Percentiles rank a stretch among this genome's conserved stretches.
phyloP scores from a whole-genome alignment of 2,797 vertebrate genomes.

The Darevskia nairensis region DNA sequence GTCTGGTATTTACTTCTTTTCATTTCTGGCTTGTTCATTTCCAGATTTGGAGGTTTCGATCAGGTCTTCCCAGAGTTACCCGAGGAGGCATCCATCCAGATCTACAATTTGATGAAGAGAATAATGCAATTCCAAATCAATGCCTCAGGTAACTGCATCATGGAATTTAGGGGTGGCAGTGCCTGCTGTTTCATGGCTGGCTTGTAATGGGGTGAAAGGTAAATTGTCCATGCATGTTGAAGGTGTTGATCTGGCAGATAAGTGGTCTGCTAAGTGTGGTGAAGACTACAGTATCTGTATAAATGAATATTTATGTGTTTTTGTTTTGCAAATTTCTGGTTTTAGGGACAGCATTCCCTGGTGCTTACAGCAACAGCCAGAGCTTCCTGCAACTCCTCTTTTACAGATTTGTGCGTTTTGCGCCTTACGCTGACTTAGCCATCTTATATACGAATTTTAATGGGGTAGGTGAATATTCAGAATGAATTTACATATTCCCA shows the following conservation, averaged over 20 bases:
- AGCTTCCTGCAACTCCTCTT: conserved; percentile 47
- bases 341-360: conserved; percentile 47
- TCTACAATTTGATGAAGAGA: conserved; percentile 44
- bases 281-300: background rate
- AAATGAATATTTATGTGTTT: background rate
- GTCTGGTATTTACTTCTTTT: background rate
- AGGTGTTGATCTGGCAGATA: background rate
- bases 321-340: background rate
- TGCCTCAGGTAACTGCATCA: conserved; percentile 36
- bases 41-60: conserved; percentile 35
- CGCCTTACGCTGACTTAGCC: conserved; percentile 23
- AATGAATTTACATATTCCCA: background rate
- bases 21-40: background rate
- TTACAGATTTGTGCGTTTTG: conserved; percentile 44
- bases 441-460: conserved; percentile 52
- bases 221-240: too few relatives aligned
- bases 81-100: conserved; percentile 10
- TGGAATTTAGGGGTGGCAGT: background rate
- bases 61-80: conserved; percentile 30
- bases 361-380: conserved; percentile 47
- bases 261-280: background rate
- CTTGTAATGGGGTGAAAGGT: background rate
- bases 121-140: conserved; percentile 38
- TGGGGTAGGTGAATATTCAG: conserved; percentile 52
- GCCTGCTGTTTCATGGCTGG: too few relatives aligned